Conservation (phyloP, 2,113 vertebrate species). For the Empidonax alnorum region DNA sequence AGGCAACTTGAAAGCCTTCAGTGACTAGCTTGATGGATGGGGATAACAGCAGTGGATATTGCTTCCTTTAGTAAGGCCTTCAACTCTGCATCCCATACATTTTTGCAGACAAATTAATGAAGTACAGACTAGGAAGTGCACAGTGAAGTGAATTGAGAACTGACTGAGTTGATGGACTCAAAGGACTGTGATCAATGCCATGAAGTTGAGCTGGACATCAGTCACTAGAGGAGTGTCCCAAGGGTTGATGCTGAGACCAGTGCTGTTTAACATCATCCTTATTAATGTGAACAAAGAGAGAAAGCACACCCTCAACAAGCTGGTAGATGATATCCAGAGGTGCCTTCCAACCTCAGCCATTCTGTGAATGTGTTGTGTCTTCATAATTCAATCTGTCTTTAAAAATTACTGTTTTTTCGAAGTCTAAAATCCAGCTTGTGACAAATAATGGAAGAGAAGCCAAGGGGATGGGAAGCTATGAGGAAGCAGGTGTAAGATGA, state of each 20-base stretch:
- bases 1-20: not conserved
- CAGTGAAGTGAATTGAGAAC: not conserved
- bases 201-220: not conserved
- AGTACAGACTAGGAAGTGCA: not conserved
- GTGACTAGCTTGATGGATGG: fast-evolving
- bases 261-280: not conserved
- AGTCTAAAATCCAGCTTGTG: not conserved
- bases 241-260: not conserved
- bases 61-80: not conserved
- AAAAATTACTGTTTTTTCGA: not conserved
- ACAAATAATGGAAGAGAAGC: not conserved
- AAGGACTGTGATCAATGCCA: not conserved
- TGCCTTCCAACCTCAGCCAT: not conserved
- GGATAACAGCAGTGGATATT: not conserved
- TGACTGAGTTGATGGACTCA: not conserved
- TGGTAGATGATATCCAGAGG: not conserved
- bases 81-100: not conserved
- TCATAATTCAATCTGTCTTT: not conserved
- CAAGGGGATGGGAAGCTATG: fast-evolving
- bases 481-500: not conserved
- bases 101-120: not conserved
- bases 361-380: not conserved
- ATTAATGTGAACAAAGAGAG: not conserved
- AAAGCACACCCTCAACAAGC: not conserved
- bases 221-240: not conserved